Percentiles rank a stretch among this genome's conserved stretches.
These are phyloP conservation scores for Eulemur coronatus DNA, from an alignment of 2,797 vertebrate genomes.

Conservation along the genomic window DNA sequence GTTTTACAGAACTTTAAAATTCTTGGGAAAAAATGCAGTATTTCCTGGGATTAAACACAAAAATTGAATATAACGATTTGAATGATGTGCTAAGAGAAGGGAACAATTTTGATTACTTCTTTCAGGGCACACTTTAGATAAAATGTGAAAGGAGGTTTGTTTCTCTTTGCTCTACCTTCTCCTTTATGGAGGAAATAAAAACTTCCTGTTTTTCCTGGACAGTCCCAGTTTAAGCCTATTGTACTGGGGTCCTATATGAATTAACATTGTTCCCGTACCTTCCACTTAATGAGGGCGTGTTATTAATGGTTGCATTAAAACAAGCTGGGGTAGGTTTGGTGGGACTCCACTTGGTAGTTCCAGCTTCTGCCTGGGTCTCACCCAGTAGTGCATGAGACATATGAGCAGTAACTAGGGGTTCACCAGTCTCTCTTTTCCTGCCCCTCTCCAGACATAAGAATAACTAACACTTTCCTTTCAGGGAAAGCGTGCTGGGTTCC, in stretches of 20 bases:
- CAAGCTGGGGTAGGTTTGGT: neutral
- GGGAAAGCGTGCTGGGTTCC: too few species aligned
- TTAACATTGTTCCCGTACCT: neutral
- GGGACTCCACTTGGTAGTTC: neutral
- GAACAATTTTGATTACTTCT: neutral
- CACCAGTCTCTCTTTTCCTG: neutral
- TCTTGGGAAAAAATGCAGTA: neutral
- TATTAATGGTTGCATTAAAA: neutral
- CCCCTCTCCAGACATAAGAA: neutral
- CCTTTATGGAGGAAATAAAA: neutral
- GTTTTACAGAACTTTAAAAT: neutral
- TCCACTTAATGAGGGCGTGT: neutral
- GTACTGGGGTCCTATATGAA: neutral
- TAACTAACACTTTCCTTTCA: neutral
- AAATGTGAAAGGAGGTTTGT: neutral
- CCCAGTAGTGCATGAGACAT: neutral
- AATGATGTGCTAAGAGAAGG: neutral
- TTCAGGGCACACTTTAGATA: neutral
- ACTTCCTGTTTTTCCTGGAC: neutral
- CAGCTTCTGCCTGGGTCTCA: neutral
- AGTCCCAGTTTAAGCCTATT: neutral
- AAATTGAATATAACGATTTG: neutral
- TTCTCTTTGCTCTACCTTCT: neutral
- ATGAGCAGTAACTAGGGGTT: neutral
- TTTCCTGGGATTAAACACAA: conserved; percentile 6